A percentile compares a stretch with the other conserved stretches of the same genome.
Evolutionary conservation across 2,797 vertebrate species (phyloP).

Genomic region (Syngnathus rostellatus): DNA sequence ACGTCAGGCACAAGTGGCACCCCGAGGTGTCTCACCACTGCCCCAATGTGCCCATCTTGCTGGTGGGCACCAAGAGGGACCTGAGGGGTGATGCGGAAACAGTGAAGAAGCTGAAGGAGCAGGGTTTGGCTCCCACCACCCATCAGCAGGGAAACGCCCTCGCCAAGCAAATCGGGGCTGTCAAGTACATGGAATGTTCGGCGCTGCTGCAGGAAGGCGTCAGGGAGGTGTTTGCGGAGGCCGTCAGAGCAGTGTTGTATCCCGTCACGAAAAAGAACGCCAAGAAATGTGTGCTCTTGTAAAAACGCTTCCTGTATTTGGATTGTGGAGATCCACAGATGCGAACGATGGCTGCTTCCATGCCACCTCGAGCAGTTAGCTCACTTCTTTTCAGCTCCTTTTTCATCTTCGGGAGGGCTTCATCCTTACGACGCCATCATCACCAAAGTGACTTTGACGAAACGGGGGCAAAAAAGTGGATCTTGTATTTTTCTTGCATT

Average conservation of each 20-base stretch:
- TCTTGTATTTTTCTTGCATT: conserved; percentile 55
- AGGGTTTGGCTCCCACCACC: conserved; percentile 81
- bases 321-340: conserved; percentile 50
- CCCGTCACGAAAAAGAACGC: conserved; percentile 84
- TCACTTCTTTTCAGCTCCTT: conserved; percentile 42
- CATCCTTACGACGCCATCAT: conserved; percentile 45
- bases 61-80: conserved; percentile 91
- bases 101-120: conserved; percentile 90
- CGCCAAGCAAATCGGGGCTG: conserved; percentile 87
- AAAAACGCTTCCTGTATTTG: conserved; percentile 56
- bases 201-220: conserved; percentile 86
- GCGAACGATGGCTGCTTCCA: conserved; percentile 42
- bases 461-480: conserved; percentile 46
- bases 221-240: conserved; percentile 84
- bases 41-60: conserved; percentile 83
- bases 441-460: conserved; percentile 65
- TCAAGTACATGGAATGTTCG: conserved; percentile 92
- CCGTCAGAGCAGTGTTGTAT: conserved; percentile 84
- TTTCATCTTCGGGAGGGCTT: conserved; percentile 54
- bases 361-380: conserved; percentile 29
- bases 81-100: conserved; percentile 80
- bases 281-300: conserved; percentile 86
- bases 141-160: conserved; percentile 82
- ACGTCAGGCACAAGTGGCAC: conserved; percentile 92
- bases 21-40: conserved; percentile 90